These are phyloP conservation scores for Spicauda simplicius DNA, from an alignment of 2,888 invertebrate species.

Conservation along the genomic window DNA sequence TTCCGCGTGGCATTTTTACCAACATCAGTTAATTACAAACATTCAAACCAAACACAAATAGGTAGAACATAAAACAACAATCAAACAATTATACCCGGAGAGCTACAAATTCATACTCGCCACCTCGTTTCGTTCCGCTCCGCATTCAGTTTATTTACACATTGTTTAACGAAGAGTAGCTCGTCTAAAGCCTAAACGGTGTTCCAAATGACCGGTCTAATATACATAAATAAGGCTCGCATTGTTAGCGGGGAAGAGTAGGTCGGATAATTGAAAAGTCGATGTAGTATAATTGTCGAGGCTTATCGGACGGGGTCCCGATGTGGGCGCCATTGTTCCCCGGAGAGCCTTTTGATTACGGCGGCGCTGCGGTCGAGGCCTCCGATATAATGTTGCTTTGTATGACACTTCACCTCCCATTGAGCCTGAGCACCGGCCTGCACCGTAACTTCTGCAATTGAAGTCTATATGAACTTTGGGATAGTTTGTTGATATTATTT, in stretches of 20 bases:
- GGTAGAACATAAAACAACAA: slow-evolving; percentile 21
- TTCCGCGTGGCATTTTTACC: too few species aligned
- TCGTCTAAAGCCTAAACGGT: slow-evolving; percentile 63
- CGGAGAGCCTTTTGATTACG: slow-evolving; percentile 82
- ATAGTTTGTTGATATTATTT: not conserved
- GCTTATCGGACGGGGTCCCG: slow-evolving; percentile 80
- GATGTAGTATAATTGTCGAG: slow-evolving; percentile 84
- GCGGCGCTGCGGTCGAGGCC: slow-evolving; percentile 66
- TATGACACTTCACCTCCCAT: slow-evolving; percentile 80
- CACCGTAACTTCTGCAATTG: slow-evolving; percentile 46
- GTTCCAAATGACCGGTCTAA: slow-evolving; percentile 80
- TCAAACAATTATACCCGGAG: slow-evolving; percentile 30
- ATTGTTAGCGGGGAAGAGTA: slow-evolving; percentile 78
- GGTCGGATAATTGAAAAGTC: slow-evolving; percentile 84
- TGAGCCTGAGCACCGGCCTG: slow-evolving; percentile 74
- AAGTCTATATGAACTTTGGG: slow-evolving; percentile 6
- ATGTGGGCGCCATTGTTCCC: slow-evolving; percentile 84
- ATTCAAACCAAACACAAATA: slow-evolving; percentile 1
- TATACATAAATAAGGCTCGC: slow-evolving; percentile 81
- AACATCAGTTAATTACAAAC: too few species aligned
- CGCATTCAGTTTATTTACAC: slow-evolving; percentile 34
- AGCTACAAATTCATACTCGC: slow-evolving; percentile 31
- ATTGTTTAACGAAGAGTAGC: slow-evolving; percentile 57
- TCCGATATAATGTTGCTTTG: slow-evolving; percentile 80
- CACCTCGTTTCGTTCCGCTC: slow-evolving; percentile 33